Percentiles rank a stretch among this genome's conserved stretches.
Evolutionary conservation across 1,140 invertebrate genomes (phyloP).

Genomic region (Drosophila auraria): DNA sequence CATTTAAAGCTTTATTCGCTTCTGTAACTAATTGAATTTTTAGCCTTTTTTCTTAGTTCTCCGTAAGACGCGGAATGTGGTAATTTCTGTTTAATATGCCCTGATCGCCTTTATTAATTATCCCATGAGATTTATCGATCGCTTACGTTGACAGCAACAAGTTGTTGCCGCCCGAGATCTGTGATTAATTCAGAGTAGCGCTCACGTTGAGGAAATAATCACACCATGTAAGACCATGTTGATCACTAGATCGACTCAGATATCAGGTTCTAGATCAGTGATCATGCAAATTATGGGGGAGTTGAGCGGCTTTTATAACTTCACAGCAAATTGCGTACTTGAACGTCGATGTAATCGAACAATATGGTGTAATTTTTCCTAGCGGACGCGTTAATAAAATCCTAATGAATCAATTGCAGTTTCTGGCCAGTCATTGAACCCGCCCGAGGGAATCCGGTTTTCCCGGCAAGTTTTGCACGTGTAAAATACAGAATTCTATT

Average conservation of each 20-base stretch:
- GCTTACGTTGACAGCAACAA: slow-evolving; percentile 19
- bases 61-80: slow-evolving; percentile 10
- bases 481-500: slow-evolving; percentile 17
- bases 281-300: slow-evolving; percentile 1
- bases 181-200: slow-evolving; percentile 13
- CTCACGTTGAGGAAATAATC: slow-evolving; percentile 14
- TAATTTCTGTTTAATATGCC: slow-evolving; percentile 18
- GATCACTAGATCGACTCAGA: background rate
- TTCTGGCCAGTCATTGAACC: slow-evolving; percentile 36
- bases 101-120: slow-evolving; percentile 27
- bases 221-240: slow-evolving; percentile 24
- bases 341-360: background rate
- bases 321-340: no score
- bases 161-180: slow-evolving; percentile 1
- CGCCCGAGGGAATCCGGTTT: slow-evolving; percentile 35
- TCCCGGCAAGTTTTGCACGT: slow-evolving; percentile 28
- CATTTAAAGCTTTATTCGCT: slow-evolving; percentile 9
- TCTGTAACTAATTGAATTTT: slow-evolving; percentile 9
- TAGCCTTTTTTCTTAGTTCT: background rate
- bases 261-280: background rate
- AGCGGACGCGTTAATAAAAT: background rate
- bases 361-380: background rate
- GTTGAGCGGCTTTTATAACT: background rate
- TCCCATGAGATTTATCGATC: slow-evolving; percentile 28
- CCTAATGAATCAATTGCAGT: slow-evolving; percentile 13